These are phyloP conservation scores for Gymnothorax javanicus DNA, from an alignment of 2,797 vertebrate species.

Conservation along the genomic window DNA sequence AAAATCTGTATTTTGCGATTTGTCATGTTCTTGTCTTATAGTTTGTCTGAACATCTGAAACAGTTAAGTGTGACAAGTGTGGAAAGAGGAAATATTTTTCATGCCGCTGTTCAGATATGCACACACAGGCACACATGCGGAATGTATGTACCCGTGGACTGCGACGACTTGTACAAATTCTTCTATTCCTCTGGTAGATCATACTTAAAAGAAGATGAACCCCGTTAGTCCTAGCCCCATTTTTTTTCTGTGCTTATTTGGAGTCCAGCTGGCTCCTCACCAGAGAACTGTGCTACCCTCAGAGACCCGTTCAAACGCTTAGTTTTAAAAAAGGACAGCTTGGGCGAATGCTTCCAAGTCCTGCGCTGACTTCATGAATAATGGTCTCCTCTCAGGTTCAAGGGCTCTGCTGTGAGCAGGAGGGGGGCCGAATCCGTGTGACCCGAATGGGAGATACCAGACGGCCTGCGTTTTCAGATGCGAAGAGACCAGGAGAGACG, in stretches of 20 bases:
- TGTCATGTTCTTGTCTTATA: too few species aligned
- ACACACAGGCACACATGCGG: neutral
- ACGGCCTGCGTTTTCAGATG: conserved; percentile 43
- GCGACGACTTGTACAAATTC: conserved; percentile 39
- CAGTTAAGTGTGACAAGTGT: too few species aligned
- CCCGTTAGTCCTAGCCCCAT: conserved; percentile 47
- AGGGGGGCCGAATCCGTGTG: neutral
- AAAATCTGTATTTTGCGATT: too few species aligned
- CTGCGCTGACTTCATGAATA: conserved; percentile 68
- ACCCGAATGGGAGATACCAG: conserved; percentile 37
- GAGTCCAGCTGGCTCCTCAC: conserved; percentile 57
- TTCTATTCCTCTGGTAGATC: conserved; percentile 61
- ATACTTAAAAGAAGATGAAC: conserved; percentile 62
- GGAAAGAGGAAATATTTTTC: too few species aligned
- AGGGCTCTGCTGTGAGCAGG: conserved; percentile 55
- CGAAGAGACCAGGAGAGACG: conserved; percentile 26
- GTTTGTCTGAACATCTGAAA: too few species aligned
- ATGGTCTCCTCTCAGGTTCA: conserved; percentile 64
- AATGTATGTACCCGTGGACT: conserved; percentile 14
- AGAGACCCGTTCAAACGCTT: conserved; percentile 57
- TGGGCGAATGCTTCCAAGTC: conserved; percentile 57
- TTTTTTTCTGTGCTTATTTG: conserved; percentile 36
- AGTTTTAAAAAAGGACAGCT: conserved; percentile 54
- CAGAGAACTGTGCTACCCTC: conserved; percentile 52
- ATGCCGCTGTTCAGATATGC: neutral